These are phyloP conservation scores for Poecilia velifera DNA, from an alignment of 2,797 vertebrate species.

Conservation along the genomic window DNA sequence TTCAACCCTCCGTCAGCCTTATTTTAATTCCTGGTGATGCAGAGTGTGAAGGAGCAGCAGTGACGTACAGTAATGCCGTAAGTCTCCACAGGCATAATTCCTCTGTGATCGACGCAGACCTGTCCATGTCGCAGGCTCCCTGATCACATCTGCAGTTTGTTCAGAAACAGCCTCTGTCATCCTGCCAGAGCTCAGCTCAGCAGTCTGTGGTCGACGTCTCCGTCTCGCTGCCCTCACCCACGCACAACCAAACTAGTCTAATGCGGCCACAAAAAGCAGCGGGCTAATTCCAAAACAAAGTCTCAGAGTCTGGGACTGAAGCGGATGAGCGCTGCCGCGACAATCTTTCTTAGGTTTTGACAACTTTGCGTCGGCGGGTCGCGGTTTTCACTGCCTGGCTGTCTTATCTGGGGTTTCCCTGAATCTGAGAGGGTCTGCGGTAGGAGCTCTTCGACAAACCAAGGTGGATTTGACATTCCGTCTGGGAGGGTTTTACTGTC, in stretches of 20 bases:
- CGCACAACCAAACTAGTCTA: slow-evolving; percentile 37
- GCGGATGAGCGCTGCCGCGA: slow-evolving; percentile 32
- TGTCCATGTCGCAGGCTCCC: slow-evolving; percentile 21
- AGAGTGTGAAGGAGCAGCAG: not conserved
- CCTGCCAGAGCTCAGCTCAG: slow-evolving; percentile 41
- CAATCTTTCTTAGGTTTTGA: slow-evolving; percentile 35
- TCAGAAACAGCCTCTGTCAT: slow-evolving; percentile 52
- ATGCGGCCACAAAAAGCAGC: slow-evolving; percentile 35
- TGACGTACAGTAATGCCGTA: slow-evolving; percentile 15
- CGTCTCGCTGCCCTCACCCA: slow-evolving; percentile 56
- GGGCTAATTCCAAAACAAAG: slow-evolving; percentile 53
- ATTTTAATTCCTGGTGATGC: slow-evolving; percentile 3
- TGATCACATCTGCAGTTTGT: slow-evolving; percentile 42
- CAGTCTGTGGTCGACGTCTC: slow-evolving; percentile 51
- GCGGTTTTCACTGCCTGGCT: slow-evolving; percentile 38
- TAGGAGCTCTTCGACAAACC: slow-evolving; percentile 39
- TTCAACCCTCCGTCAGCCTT: slow-evolving; percentile 1
- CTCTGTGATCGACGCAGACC: slow-evolving; percentile 24
- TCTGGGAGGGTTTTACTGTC: slow-evolving; percentile 29
- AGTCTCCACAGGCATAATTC: slow-evolving; percentile 28
- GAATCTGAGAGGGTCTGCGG: slow-evolving; percentile 48
- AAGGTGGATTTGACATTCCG: slow-evolving; percentile 55
- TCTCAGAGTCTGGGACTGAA: slow-evolving; percentile 49
- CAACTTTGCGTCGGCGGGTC: slow-evolving; percentile 19
- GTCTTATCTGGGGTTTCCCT: slow-evolving; percentile 46